Evolutionary conservation across 2,888 invertebrate species (phyloP), one percentile per base, ranked within the genome.

Genomic region (Brachyptera putata): DNA sequence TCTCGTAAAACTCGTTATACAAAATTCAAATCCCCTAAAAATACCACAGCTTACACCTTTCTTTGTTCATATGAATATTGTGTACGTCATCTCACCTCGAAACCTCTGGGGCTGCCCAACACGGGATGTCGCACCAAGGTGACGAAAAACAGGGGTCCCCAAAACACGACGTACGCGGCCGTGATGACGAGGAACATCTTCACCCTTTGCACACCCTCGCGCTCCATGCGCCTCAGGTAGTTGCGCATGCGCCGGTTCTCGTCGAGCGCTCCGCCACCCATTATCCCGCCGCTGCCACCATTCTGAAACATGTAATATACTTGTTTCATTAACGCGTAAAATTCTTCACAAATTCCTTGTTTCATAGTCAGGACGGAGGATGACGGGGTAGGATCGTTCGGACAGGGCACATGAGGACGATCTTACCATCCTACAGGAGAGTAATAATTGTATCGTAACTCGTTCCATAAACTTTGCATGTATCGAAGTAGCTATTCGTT

Each of bases 111-210:
- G 66, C 83, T 85, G 49, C 86, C 87, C 65, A 87, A 78, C 53
- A 85, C 77, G 2, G 87, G 88, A 71, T 89, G 89, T 72, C 88
- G 86, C 58, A 88, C 80, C 64, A 92, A 77, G 1, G 91, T 92
- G 67, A 92, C 88, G 67, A 92, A 82, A 76, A 93, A 94, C 64
- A 94, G 78, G 13, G 93, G 94, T 64, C 92, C 91, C 93, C 94
- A 94, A 77, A 92, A 93, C 57, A 92, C 79, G 43, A 91, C 83
- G 74, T 92, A 94, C 25, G 90, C 89, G 1, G 87, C 86, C 1
- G 89, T 89, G 71, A 91, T 88, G 68, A 91, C 87, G 63, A 89
- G 82, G 75, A 91, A 90, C 87, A 91, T 91, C 74, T 90, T 86
- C 57, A 91, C 90, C 61, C 89, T 79, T 67, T 89, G 85, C 55